Conservation (phyloP, 2,797 vertebrate species). For the Macropodus opercularis region DNA sequence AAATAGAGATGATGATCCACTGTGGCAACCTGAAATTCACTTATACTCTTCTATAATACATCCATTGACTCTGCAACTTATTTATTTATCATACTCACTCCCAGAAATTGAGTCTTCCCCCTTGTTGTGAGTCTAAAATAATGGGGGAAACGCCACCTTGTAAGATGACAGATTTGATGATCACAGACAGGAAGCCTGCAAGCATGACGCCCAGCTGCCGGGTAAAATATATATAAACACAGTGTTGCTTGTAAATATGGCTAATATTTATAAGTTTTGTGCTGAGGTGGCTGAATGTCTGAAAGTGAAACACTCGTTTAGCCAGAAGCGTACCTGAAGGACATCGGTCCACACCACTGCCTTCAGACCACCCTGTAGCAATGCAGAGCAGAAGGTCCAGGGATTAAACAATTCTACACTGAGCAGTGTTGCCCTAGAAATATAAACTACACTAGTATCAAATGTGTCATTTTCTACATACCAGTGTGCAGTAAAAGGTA, state of each 20-base stretch:
- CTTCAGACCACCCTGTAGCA: conserved; percentile 91
- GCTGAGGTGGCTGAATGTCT: neutral
- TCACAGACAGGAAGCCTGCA: conserved; percentile 89
- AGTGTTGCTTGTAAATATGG: neutral
- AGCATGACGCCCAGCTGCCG: conserved; percentile 88
- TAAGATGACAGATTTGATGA: conserved; percentile 83
- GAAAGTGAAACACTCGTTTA: neutral
- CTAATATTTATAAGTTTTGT: neutral
- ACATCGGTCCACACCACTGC: conserved; percentile 98
- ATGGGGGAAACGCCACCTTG: conserved; percentile 85
- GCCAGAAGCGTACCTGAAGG: conserved; percentile 86
- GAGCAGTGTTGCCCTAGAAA: neutral
- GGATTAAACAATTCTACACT: neutral
- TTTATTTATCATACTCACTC: conserved; percentile 80
- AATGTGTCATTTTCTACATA: conserved; percentile 73
- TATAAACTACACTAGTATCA: neutral
- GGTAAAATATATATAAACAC: neutral
- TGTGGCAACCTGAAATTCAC: too few species aligned
- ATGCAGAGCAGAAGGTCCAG: conserved; percentile 34
- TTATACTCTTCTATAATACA: neutral
- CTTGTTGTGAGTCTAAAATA: conserved; percentile 84
- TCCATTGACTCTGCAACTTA: neutral
- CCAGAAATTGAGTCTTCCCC: conserved; percentile 91
- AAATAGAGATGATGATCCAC: too few species aligned
- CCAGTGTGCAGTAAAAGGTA: conserved; percentile 97